Evolutionary conservation across 2,113 vertebrate species (phyloP).

Genomic region (Tenebrosternarchus preto): DNA sequence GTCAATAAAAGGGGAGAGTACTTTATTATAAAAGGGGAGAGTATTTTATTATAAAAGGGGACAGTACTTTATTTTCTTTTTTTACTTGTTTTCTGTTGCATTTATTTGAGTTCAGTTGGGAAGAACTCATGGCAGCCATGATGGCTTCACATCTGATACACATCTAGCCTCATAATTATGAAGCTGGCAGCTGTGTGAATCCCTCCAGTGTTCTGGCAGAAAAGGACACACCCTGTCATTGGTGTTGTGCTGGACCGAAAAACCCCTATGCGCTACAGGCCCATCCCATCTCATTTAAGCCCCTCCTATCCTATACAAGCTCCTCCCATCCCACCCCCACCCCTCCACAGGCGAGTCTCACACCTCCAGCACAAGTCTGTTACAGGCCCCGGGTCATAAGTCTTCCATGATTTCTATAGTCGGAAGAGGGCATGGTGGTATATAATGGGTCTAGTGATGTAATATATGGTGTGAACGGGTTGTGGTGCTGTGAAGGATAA

Average conservation of each 20-base stretch:
- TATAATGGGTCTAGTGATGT: conserved; percentile 60
- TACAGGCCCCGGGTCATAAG: conserved; percentile 54
- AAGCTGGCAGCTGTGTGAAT: background rate
- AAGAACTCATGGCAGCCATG: no score
- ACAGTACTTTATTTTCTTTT: no score
- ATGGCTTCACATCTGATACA: no score
- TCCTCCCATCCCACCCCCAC: conserved; percentile 22
- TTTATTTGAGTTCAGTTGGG: no score
- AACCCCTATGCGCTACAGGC: background rate
- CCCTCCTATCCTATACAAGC: no score
- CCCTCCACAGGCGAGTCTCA: conserved; percentile 17
- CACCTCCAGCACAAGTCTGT: conserved; percentile 47
- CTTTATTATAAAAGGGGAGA: no score
- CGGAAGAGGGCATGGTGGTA: conserved; percentile 59
- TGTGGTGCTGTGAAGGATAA: conserved; percentile 46
- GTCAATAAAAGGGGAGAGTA: no score
- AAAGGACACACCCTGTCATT: conserved; percentile 28
- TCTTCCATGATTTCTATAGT: conserved; percentile 59
- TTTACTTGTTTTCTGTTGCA: no score
- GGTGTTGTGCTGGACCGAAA: conserved; percentile 27
- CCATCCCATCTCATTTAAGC: no score
- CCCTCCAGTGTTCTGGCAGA: background rate
- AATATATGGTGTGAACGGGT: conserved; percentile 57
- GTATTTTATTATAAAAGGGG: no score
- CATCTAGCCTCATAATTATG: background rate